Conservation (phyloP, 2,888 invertebrate species). For the Andrena trimmerana region DNA sequence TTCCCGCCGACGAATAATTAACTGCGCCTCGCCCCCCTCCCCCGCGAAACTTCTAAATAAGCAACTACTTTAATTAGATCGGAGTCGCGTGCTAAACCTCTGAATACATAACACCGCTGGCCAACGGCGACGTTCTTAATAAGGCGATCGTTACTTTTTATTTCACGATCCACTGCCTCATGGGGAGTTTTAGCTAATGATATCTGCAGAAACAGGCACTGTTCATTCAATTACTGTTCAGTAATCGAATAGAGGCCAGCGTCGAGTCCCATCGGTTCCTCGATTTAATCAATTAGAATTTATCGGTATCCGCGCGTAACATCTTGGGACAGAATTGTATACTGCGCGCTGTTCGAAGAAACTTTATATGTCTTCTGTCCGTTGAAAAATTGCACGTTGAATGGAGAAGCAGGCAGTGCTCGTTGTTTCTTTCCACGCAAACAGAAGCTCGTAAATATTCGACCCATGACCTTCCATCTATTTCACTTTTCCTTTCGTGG, state of each 20-base stretch:
- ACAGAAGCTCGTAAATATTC: too few species aligned
- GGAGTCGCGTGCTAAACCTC: background rate
- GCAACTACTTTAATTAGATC: constrained; percentile 15
- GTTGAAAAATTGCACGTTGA: background rate
- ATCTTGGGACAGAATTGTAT: too few species aligned
- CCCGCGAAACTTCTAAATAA: constrained; percentile 29
- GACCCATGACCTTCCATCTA: too few species aligned
- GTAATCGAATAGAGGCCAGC: background rate
- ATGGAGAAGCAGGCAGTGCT: background rate
- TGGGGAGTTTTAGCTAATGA: background rate
- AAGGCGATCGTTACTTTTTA: constrained; percentile 5
- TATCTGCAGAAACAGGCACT: background rate
- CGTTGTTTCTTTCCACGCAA: too few species aligned
- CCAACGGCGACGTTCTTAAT: background rate
- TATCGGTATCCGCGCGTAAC: background rate
- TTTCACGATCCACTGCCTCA: too few species aligned
- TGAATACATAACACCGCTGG: constrained; percentile 1
- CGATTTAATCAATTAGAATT: background rate
- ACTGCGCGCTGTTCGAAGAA: too few species aligned
- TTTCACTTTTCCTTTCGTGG: too few species aligned
- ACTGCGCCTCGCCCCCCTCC: background rate
- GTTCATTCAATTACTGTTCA: constrained; percentile 4
- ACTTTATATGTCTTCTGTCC: too few species aligned
- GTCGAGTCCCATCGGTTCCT: background rate
- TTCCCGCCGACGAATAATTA: constrained; percentile 38